Evolutionary conservation across 1,140 invertebrate genomes (phyloP).

Genomic region (Melanaphis sacchari): DNA sequence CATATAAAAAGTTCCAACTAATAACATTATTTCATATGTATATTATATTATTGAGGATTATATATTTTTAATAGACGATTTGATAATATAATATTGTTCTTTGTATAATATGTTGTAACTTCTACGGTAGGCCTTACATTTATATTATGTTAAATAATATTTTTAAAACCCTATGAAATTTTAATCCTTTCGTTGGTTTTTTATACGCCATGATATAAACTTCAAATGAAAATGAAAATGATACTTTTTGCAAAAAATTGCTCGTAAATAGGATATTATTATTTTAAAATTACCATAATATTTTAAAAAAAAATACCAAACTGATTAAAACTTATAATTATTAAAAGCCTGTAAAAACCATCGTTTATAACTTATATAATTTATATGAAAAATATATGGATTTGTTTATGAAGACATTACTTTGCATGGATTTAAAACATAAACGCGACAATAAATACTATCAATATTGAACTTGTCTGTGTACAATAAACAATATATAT

Average conservation of each 20-base stretch:
- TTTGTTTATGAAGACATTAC: not conserved
- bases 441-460: not conserved
- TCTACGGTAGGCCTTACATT: not conserved
- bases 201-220: not conserved
- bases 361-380: not conserved
- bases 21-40: not conserved
- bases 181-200: not conserved
- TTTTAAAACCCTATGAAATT: not conserved
- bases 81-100: not conserved
- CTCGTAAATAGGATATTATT: not conserved
- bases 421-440: not conserved
- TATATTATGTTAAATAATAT: not conserved
- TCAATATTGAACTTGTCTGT: not conserved
- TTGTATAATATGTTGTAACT: not conserved
- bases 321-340: not conserved
- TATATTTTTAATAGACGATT: not conserved
- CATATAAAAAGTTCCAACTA: not conserved
- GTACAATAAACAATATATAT: not conserved
- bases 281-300: not conserved
- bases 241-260: not conserved
- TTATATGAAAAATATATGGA: not conserved
- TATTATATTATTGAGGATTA: not conserved
- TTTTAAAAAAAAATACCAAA: not conserved
- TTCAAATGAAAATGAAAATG: not conserved
- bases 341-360: not conserved